Evolutionary conservation across 2,888 invertebrate genomes (phyloP), one percentile per base, ranked within the genome.

Genomic region (Drosophila limbata): DNA sequence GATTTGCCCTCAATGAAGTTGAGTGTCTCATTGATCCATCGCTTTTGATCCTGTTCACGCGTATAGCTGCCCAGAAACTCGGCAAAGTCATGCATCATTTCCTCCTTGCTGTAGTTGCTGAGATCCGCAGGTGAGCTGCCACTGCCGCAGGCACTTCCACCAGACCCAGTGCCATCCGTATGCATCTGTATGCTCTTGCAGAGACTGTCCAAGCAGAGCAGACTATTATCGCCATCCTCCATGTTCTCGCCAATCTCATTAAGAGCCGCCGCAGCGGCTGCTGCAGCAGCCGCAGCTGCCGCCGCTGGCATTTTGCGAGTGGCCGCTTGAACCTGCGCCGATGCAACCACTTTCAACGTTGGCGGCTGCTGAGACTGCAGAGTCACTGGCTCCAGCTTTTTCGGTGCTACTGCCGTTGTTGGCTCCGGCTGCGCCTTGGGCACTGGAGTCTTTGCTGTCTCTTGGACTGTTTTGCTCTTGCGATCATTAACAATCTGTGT

Each of bases 11-110:
- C 92, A 59, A 92, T 92, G 61, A 90, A 92, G 48, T 90, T 92
- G 0, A 92, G 79, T 1, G 91, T 90, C 52, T 92, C 92, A 48
- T 92, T 91, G 13, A 92, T 88, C 92, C 92, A 92, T 2, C 84
- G 87, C 57, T 91, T 88, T 25, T 91, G 90, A 25, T 92, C 87
- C 61, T 90, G 89, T 45, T 91, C 89, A 19, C 90, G 90, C n/a
- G 90, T 84, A 64, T 88, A 90, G 55, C 77, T 91, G 47, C 91
- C 91, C 13, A 91, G 79, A 42, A 91, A 82, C 53, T 92, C 91
- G 35, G 90, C 91, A 61, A 92, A 90, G 65, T 91, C 91, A 67
- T 88, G 91, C 57, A 91, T 90, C 68, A 89, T 87, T 55, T 91
- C 90, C 57, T 90, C 90, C 48, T 80, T 84, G 57, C 80, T 90